A percentile compares a stretch with the other conserved stretches of the same genome.
Evolutionary conservation across 2,888 invertebrate genomes (phyloP).

Genomic region (Pachycephus smyrnensis): DNA sequence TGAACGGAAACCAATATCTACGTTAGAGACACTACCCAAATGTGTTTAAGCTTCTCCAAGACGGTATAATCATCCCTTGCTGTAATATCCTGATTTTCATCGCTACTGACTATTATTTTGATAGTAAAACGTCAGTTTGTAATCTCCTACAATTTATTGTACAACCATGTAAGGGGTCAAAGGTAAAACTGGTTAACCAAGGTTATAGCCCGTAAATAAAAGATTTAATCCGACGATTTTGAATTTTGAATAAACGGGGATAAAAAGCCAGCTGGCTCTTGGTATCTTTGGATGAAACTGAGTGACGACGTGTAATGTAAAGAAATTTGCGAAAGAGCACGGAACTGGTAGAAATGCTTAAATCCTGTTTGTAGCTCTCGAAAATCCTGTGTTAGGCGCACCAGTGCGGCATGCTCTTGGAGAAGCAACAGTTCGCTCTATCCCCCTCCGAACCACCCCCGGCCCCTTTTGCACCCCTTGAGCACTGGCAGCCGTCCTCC

Average conservation of each 20-base stretch:
- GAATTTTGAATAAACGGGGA: background rate
- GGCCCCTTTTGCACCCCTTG: constrained; percentile 26
- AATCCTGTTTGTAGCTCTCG: constrained; percentile 51
- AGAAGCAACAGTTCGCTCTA: constrained; percentile 64
- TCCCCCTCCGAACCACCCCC: constrained; percentile 33
- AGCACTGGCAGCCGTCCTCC: constrained; percentile 19
- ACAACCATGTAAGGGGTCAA: background rate
- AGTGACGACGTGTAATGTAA: background rate
- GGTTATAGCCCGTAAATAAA: background rate
- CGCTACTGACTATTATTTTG: background rate
- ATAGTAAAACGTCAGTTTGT: background rate
- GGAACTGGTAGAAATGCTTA: constrained; percentile 21
- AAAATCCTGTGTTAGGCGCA: constrained; percentile 50
- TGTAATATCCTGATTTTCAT: background rate
- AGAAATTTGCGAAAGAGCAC: constrained; percentile 6
- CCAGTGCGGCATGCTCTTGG: constrained; percentile 42
- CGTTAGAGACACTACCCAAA: background rate
- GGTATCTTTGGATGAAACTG: background rate
- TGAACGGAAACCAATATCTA: background rate
- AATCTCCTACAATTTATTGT: background rate
- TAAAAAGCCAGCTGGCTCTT: background rate
- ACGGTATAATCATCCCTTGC: background rate
- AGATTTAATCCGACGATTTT: background rate
- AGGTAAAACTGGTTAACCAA: background rate
- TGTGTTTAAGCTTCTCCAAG: background rate